Conservation (phyloP, 2,113 vertebrate genomes). For the Narcine bancroftii region DNA sequence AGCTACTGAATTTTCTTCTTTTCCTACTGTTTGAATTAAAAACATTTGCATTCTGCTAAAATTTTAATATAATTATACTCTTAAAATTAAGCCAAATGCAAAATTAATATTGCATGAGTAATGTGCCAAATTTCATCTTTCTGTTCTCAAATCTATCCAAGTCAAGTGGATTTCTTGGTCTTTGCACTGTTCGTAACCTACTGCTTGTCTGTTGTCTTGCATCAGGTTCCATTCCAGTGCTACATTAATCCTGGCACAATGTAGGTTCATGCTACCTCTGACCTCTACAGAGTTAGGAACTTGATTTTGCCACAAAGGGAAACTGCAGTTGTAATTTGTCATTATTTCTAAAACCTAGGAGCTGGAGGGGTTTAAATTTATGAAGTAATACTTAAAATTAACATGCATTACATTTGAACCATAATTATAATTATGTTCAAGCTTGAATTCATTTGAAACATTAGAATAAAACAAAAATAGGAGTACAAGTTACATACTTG, state of each 20-base stretch:
- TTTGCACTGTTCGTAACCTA: slow-evolving; percentile 36
- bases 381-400: background rate
- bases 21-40: background rate
- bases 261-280: background rate
- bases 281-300: slow-evolving; percentile 11
- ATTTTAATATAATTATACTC: background rate
- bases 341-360: background rate
- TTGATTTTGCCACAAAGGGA: background rate
- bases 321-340: background rate
- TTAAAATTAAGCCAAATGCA: background rate
- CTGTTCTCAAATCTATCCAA: background rate
- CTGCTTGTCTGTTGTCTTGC: slow-evolving; percentile 21
- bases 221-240: slow-evolving; percentile 37
- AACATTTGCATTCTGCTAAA: too few relatives aligned
- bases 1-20: background rate
- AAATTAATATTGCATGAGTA: background rate
- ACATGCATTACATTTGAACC: background rate
- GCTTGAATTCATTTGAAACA: background rate
- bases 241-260: background rate
- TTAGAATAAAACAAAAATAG: background rate
- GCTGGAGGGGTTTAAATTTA: background rate
- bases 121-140: background rate
- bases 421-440: background rate
- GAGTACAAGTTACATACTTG: background rate
- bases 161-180: background rate